phyloP scores from a whole-genome alignment of 2,113 vertebrate species.

The Oophaga pumilio region DNA sequence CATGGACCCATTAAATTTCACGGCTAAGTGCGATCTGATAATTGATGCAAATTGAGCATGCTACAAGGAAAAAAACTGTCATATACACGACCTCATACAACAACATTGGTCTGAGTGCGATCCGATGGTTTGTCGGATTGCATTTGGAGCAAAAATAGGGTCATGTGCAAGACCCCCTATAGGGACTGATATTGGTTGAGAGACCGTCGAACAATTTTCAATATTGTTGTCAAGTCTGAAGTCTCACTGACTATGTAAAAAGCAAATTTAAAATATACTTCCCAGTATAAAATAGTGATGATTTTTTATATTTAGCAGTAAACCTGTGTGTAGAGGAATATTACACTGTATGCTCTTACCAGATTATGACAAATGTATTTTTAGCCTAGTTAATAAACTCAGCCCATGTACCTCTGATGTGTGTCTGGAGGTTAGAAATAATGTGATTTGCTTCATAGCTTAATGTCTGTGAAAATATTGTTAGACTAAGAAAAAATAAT shows the following conservation, averaged over 20 bases:
- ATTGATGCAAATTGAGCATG: too few relatives aligned
- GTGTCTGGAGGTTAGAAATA: conserved; percentile 12
- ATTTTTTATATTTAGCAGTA: background rate
- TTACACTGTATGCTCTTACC: background rate
- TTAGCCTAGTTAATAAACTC: conserved; percentile 28
- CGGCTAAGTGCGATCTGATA: too few relatives aligned
- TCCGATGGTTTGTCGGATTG: too few relatives aligned
- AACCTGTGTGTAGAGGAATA: background rate
- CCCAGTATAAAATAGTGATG: background rate
- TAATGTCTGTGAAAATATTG: conserved; percentile 31
- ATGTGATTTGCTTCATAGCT: conserved; percentile 13
- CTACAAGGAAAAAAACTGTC: too few relatives aligned
- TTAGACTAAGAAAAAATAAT: conserved; percentile 24
- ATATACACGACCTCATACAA: too few relatives aligned
- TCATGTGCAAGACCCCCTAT: background rate
- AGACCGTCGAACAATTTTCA: background rate
- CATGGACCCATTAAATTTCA: too few relatives aligned
- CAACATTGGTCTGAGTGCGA: too few relatives aligned
- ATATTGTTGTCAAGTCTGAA: background rate
- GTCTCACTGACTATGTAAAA: background rate
- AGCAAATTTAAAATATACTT: background rate
- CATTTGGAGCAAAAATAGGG: background rate
- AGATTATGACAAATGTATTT: conserved; percentile 1
- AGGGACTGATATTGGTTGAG: background rate
- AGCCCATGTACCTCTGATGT: background rate